These are phyloP conservation scores for Tringa solitaria DNA, from an alignment of 2,113 vertebrate genomes.

Conservation along the genomic window DNA sequence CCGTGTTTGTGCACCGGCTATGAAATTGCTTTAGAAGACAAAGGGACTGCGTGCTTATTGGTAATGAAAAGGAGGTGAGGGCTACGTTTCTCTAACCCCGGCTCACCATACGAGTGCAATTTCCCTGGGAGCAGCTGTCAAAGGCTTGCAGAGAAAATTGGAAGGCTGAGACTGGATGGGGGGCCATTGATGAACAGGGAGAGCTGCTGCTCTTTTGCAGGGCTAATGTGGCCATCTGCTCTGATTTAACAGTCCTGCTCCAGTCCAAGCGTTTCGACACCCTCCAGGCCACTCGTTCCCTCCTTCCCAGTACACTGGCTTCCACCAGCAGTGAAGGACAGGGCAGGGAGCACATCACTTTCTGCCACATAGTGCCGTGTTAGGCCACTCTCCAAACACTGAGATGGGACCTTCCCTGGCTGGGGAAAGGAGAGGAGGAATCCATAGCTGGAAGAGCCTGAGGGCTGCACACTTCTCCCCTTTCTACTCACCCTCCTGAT, in stretches of 20 bases:
- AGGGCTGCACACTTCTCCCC: neutral
- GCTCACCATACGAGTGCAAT: neutral
- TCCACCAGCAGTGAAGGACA: neutral
- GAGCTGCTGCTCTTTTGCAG: neutral
- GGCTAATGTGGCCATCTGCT: constrained; percentile 54
- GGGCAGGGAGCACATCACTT: neutral
- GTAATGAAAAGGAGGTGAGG: constrained; percentile 43
- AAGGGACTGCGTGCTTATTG: constrained; percentile 8
- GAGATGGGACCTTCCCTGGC: neutral
- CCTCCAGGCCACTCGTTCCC: neutral
- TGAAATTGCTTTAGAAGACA: constrained; percentile 71
- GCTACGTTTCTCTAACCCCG: neutral
- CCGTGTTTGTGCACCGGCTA: constrained; percentile 62
- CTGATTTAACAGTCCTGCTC: neutral
- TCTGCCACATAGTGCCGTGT: rapidly evolving
- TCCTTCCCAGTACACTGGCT: neutral
- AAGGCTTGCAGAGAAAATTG: constrained; percentile 49
- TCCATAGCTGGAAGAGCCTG: rapidly evolving
- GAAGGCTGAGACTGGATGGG: neutral
- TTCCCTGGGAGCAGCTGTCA: constrained; percentile 49
- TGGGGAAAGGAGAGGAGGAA: neutral
- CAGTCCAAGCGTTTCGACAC: neutral
- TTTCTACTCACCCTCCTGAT: neutral
- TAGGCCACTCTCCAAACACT: neutral
- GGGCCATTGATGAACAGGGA: neutral